Base-by-base conservation (phyloP, 2,113 vertebrate species). In the Hippocampus zosterae region DNA sequence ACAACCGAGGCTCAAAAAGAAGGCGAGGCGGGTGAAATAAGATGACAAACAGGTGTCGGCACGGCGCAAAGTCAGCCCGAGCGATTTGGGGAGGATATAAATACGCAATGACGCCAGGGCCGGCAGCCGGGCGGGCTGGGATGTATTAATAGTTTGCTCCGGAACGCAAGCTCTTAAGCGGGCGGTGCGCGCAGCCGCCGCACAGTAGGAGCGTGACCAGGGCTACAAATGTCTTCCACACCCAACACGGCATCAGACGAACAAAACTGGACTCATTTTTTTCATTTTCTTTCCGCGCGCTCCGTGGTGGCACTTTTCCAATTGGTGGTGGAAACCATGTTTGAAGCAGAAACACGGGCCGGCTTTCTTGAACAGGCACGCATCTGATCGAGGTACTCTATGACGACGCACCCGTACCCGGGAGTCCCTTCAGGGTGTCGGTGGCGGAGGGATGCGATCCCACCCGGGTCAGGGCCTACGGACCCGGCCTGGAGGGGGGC, bases 381-480 rank as follows among this genome's bases (percentile, higher is more conserved):
- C 96, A 97, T 77, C 77, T 93, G 85, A 94, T 98, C 59, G 95
- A 98, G 84, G 95, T 97, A 72, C 87, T 93, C 0, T 98, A 95
- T 0, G 94, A 96, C 0, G 95, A 97, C 0, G 94, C 93, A 0
- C 86, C 90, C 0, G 93, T 96, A 50, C 95, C 96, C 57, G 96
- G 94, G 87, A 97, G 95, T 77, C 96, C 96, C 0, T 98, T 98
- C 92, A 91, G 92, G 11, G 96, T 98, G 69, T 92, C 90, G 0
- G 96, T 98, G 80, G 87, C 93, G 0, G 96, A 98, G 80, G 96
- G 96, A 69, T 98, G 96, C 2, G 96, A 98, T 85, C 96, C 96
- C 0, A 92, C 89, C 37, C 91, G 94, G 0, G 96, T 98, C 15
- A 91, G 95, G 3, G 96, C 96, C 0, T 98, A 88, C 0, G 96